A percentile compares a stretch with the other conserved stretches of the same genome.
These are phyloP conservation scores for Diplodus puntazzo DNA, from an alignment of 2,797 vertebrate genomes.

Conservation along the genomic window DNA sequence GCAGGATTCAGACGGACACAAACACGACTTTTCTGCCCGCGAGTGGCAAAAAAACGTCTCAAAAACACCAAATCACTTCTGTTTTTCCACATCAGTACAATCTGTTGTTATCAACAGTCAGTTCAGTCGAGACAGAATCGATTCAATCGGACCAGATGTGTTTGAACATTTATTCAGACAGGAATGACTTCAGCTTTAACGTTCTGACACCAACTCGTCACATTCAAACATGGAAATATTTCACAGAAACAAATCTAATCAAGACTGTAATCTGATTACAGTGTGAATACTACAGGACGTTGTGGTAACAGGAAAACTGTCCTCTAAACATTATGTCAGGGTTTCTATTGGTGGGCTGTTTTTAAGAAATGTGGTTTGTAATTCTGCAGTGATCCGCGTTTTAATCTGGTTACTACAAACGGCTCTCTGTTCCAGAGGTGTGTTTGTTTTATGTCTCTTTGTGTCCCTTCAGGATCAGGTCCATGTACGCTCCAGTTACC, in stretches of 20 bases:
- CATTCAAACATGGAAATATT: neutral
- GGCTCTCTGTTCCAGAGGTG: neutral
- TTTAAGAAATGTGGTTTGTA: no score
- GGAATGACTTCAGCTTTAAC: neutral
- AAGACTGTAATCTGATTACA: neutral
- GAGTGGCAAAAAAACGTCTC: neutral
- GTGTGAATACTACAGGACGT: no score
- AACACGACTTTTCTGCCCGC: neutral
- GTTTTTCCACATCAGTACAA: neutral
- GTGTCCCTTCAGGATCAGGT: slow-evolving; percentile 81
- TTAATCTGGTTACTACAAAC: no score
- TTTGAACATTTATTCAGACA: slow-evolving; percentile 25
- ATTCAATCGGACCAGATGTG: neutral
- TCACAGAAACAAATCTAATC: neutral
- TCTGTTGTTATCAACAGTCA: neutral
- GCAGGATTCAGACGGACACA: no score
- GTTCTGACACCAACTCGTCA: no score
- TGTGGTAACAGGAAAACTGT: no score
- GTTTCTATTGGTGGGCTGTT: neutral
- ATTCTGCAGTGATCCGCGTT: no score
- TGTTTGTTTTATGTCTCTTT: slow-evolving; percentile 40
- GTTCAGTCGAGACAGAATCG: no score
- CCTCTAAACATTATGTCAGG: neutral
- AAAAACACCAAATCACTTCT: neutral
- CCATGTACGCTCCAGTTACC: slow-evolving; percentile 88